These are phyloP conservation scores for Ostrea denselamellosa DNA, from an alignment of 1,140 invertebrate genomes.

Conservation along the genomic window DNA sequence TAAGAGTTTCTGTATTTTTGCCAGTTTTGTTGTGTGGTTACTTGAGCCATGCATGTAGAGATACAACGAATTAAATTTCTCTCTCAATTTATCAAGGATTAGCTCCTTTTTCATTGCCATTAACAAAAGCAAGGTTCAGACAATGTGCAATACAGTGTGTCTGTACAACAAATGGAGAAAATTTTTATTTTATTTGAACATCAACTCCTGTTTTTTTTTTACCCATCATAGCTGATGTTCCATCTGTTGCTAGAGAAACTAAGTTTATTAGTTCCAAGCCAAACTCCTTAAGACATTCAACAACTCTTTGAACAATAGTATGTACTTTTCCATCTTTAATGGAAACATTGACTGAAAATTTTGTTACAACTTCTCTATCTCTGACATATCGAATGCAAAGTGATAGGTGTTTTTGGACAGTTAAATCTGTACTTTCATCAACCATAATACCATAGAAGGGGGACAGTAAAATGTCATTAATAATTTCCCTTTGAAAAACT, in stretches of 20 bases:
- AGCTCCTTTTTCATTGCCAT: slow-evolving; percentile 1
- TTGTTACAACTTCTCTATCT: not conserved
- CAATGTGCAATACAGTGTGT: slow-evolving; percentile 40
- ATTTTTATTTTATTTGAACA: slow-evolving; percentile 1
- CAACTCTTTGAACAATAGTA: slow-evolving; percentile 15
- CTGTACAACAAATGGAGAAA: slow-evolving; percentile 17
- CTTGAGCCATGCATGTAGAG: not conserved
- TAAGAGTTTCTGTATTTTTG: not conserved
- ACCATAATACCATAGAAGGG: slow-evolving; percentile 20
- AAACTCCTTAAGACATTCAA: not conserved
- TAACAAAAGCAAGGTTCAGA: not conserved
- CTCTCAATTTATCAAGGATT: not conserved
- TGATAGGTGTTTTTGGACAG: slow-evolving; percentile 37
- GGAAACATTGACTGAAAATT: slow-evolving; percentile 29
- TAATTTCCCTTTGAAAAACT: not conserved
- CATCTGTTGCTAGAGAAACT: slow-evolving; percentile 20
- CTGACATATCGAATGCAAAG: slow-evolving; percentile 22
- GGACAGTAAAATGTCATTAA: not conserved
- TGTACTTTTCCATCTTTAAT: slow-evolving; percentile 34
- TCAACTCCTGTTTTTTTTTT: slow-evolving; percentile 15
- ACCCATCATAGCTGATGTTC: slow-evolving; percentile 1
- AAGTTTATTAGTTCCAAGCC: not conserved
- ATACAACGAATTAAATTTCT: slow-evolving; percentile 14
- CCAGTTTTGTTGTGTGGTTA: slow-evolving; percentile 18
- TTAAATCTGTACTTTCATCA: no score